These are phyloP conservation scores for Adoxophyes honmai DNA, from an alignment of 1,140 invertebrate genomes.

Conservation along the genomic window DNA sequence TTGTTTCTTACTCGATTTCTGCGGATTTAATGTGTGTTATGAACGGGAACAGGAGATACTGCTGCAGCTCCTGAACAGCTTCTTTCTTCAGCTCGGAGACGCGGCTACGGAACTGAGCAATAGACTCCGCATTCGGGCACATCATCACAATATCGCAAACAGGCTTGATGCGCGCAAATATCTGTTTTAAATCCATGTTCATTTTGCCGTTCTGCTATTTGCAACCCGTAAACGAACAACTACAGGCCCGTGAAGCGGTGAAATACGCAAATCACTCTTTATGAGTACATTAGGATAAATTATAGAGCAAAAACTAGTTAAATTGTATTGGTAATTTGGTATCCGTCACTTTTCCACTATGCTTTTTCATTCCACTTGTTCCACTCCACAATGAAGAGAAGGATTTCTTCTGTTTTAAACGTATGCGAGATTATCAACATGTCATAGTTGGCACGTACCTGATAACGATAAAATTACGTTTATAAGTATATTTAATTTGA, in stretches of 20 bases:
- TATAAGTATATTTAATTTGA: no score
- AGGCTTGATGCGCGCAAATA: conserved; percentile 74
- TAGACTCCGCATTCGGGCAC: conserved; percentile 54
- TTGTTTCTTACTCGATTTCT: conserved; percentile 58
- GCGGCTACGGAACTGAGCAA: conserved; percentile 38
- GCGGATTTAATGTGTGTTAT: conserved; percentile 68
- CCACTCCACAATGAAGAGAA: no score
- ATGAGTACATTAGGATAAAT: not conserved
- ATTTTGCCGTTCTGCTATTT: conserved; percentile 30
- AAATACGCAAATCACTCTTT: not conserved
- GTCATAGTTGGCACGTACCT: no score
- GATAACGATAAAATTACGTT: no score
- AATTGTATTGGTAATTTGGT: not conserved
- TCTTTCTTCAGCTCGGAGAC: conserved; percentile 54
- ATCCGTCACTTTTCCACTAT: no score
- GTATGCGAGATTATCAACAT: no score
- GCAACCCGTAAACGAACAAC: not conserved
- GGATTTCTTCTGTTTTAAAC: no score
- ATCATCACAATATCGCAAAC: conserved; percentile 73
- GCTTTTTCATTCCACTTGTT: no score
- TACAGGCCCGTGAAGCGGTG: not conserved
- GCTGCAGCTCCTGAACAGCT: conserved; percentile 69
- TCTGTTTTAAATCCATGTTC: conserved; percentile 54
- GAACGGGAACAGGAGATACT: conserved; percentile 76
- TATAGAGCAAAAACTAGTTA: not conserved